phyloP scores from a whole-genome alignment of 1,140 invertebrate genomes.

The Plectrocnemia conspersa region DNA sequence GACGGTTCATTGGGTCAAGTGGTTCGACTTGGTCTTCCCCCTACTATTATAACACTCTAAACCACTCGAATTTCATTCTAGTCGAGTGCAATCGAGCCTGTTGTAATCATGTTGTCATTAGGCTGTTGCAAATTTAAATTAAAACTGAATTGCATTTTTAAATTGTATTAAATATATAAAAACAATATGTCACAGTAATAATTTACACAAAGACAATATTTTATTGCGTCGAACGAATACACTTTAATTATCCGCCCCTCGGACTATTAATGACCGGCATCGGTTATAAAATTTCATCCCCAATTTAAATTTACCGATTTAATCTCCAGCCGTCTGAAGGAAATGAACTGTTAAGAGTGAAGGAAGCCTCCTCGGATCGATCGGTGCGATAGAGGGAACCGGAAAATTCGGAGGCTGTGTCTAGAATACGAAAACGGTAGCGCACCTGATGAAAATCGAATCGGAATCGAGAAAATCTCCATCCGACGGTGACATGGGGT shows the following conservation, averaged over 20 bases:
- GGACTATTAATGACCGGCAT: slow-evolving; percentile 10
- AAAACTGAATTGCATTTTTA: too few species aligned
- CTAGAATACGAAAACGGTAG: slow-evolving; percentile 7
- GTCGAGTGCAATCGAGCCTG: slow-evolving; percentile 4
- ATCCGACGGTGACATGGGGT: too few species aligned
- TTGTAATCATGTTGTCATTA: too few species aligned
- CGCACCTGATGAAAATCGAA: slow-evolving; percentile 15
- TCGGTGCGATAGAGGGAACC: slow-evolving; percentile 5
- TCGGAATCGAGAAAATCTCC: too few species aligned
- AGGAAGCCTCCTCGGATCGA: slow-evolving; percentile 4
- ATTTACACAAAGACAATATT: too few species aligned
- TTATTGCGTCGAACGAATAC: not conserved
- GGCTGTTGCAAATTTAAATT: too few species aligned
- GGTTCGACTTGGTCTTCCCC: not conserved
- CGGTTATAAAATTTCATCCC: slow-evolving; percentile 22
- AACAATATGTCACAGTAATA: too few species aligned
- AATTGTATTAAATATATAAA: too few species aligned
- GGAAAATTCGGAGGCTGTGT: slow-evolving; percentile 16
- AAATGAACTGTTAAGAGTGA: slow-evolving; percentile 23
- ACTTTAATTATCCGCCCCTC: not conserved
- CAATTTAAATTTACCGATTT: slow-evolving; percentile 21
- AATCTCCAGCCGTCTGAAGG: slow-evolving; percentile 11
- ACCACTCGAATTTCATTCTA: not conserved
- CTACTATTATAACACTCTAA: not conserved
- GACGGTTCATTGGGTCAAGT: slow-evolving; percentile 2